Conservation (phyloP, 2,797 vertebrate genomes). For the Bovichtus variegatus region DNA sequence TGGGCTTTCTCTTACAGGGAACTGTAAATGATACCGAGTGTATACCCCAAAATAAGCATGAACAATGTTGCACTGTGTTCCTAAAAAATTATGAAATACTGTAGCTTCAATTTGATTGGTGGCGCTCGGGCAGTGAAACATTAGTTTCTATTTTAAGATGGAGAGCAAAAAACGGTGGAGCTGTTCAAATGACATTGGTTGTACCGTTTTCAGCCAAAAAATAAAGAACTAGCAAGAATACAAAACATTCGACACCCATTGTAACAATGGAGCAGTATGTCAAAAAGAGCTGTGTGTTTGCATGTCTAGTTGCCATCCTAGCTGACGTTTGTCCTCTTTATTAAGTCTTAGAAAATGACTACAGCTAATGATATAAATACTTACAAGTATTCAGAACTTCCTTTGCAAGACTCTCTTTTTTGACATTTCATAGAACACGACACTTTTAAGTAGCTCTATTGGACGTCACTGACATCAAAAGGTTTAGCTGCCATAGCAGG, state of each 20-base stretch:
- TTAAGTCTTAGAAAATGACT: conserved; percentile 30
- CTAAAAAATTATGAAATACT: conserved; percentile 44
- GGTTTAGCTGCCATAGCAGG: conserved; percentile 26
- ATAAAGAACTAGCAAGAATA: conserved; percentile 4
- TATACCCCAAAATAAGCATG: conserved; percentile 64
- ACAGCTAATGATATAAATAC: not conserved
- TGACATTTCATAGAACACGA: not conserved
- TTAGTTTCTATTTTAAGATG: conserved; percentile 52
- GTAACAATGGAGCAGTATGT: not conserved
- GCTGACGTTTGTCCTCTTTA: not conserved
- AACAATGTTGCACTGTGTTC: conserved; percentile 71
- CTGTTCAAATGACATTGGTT: conserved; percentile 14
- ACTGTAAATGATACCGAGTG: conserved; percentile 69
- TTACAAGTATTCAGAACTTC: conserved; percentile 17
- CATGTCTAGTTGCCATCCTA: not conserved
- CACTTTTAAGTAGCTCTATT: conserved; percentile 14
- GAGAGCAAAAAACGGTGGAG: conserved; percentile 22
- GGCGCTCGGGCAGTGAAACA: conserved; percentile 20
- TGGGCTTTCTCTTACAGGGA: conserved; percentile 60
- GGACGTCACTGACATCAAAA: conserved; percentile 39
- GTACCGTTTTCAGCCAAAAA: not conserved
- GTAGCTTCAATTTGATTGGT: conserved; percentile 24
- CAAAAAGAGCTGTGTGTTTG: conserved; percentile 8
- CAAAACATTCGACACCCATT: not conserved
- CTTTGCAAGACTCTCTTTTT: conserved; percentile 15